Base-by-base conservation (phyloP, 92 coral and sea anemone species). In the Phenganax subtilis region DNA sequence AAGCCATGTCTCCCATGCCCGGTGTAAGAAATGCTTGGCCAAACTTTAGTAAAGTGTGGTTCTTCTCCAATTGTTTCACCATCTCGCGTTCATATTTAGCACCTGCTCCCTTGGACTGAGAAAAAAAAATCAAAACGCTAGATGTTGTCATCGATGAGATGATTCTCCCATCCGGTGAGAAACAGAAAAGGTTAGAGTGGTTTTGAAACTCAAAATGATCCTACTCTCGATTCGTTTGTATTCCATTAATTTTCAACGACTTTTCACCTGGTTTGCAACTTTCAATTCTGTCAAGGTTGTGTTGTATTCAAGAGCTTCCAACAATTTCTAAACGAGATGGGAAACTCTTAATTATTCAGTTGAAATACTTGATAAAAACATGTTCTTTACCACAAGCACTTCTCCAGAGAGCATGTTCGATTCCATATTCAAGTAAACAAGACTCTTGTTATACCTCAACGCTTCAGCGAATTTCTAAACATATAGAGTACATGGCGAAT, bases 381-480 rank as follows among this genome's bases (percentile, higher is more conserved):
- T 54, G 1, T 58, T 9, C 63, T 73, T 16, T 79, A 79, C 83
- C 53, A 79, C 83, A 31, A 79, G 47, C 3, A 79, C 83, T 47
- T 79, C 83, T 8, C 83, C 83, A 51, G 83, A 79, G 8, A 79
- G 63, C 54, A 61, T 16, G 71, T 79, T 79, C 0, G 83, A 79
- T 29, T 79, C 83, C 83, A 79, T 79, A 64, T 79, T 79, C 14
- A 79, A 68, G 54, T 51, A 64, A 31, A 79, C 83, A 51, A 79
- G 56, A 54, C 83, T 79, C 15, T 25, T 79, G 75, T 79, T 79
- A 8, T 62, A 63, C 30, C 63, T 63, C 54, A 79, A 20, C 53
- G 83, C 83, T 27, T 79, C 74, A n/a, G 74, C 83, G 65, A 79
- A 79, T 53, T 64, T 79, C 83, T 79, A 53, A 14, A 61, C 11